Conservation (phyloP, 1,140 invertebrate species). For the Arion vulgaris region DNA sequence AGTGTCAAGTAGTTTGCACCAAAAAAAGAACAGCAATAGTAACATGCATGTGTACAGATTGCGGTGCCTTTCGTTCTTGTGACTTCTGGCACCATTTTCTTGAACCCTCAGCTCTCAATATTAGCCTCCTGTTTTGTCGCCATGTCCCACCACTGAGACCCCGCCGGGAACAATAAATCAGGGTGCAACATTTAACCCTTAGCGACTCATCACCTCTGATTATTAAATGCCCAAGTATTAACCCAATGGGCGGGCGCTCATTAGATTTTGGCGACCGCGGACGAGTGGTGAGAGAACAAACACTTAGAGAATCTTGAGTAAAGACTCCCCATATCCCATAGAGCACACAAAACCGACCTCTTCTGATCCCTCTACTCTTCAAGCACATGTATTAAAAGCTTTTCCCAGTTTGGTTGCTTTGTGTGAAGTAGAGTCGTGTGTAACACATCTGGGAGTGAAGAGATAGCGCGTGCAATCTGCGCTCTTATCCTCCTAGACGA, state of each 20-base stretch:
- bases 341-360: not conserved
- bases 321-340: not conserved
- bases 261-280: conserved; percentile 2
- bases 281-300: conserved; percentile 7
- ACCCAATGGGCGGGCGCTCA: not conserved
- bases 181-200: conserved; percentile 2
- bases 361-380: not conserved
- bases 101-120: too few relatives aligned
- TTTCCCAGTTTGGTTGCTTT: conserved; percentile 18
- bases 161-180: conserved; percentile 13
- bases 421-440: not conserved
- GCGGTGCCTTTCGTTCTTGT: too few relatives aligned
- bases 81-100: too few relatives aligned
- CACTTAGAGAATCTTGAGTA: conserved; percentile 10
- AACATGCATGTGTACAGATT: too few relatives aligned
- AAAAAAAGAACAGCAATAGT: too few relatives aligned
- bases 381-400: conserved; percentile 23
- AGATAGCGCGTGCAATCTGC: not conserved
- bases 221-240: conserved; percentile 17
- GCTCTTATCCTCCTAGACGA: not conserved
- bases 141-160: not conserved
- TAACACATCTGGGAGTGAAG: conserved; percentile 17
- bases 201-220: conserved; percentile 16
- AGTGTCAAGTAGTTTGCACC: too few relatives aligned
- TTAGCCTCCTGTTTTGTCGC: not conserved